phyloP scores from a whole-genome alignment of 2,888 invertebrate species.

The Torymus tubicola region DNA sequence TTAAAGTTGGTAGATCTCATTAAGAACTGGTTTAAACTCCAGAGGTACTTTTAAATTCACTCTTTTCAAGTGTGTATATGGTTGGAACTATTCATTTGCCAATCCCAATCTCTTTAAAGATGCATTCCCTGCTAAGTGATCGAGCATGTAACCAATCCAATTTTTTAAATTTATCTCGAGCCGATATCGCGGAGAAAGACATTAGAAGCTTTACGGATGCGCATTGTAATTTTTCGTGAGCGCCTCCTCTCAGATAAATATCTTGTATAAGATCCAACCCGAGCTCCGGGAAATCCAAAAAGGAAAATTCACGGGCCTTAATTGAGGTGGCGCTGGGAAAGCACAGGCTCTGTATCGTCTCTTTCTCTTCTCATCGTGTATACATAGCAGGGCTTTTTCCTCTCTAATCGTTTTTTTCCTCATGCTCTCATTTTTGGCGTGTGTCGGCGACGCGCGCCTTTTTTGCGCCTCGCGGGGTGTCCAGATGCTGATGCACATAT shows the following conservation, averaged over 20 bases:
- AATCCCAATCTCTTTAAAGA: background rate
- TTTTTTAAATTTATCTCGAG: background rate
- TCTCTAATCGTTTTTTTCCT: conserved; percentile 24
- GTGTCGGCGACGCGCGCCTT: background rate
- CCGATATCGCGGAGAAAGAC: background rate
- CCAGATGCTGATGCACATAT: background rate
- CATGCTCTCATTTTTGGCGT: conserved; percentile 22
- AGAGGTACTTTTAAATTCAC: too few species aligned
- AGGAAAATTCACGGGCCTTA: conserved; percentile 23
- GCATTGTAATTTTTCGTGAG: too few species aligned
- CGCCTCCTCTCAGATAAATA: background rate
- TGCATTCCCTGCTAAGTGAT: background rate
- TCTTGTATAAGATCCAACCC: background rate
- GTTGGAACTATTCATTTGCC: too few species aligned
- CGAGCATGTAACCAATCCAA: background rate
- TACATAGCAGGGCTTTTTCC: background rate
- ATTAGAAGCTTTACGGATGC: too few species aligned
- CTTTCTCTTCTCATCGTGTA: too few species aligned
- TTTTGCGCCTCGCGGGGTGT: conserved; percentile 42
- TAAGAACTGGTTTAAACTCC: too few species aligned
- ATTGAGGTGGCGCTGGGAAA: conserved; percentile 34
- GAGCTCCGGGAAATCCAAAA: conserved; percentile 12
- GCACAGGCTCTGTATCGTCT: too few species aligned
- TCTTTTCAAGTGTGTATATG: too few species aligned
- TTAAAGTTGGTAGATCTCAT: too few species aligned